phyloP scores from a whole-genome alignment of 30 jellyfish, hydroid and myxozoan species.

The Pelagia noctiluca region DNA sequence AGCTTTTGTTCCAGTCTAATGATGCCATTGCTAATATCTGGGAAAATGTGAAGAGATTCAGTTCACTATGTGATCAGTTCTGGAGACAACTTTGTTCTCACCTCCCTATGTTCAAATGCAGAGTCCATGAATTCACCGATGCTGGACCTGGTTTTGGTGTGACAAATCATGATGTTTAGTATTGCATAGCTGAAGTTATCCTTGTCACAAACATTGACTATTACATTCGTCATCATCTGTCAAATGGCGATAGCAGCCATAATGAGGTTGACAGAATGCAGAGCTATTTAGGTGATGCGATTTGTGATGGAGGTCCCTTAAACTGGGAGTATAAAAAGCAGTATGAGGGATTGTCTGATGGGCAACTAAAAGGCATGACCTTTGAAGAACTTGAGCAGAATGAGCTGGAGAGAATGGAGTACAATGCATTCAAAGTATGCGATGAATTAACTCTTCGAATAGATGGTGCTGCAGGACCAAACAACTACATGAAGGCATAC shows the following conservation, averaged over 20 bases:
- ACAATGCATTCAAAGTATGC: slow-evolving; percentile 33
- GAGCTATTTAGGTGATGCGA: slow-evolving; percentile 59
- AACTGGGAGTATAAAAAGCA: slow-evolving; percentile 42
- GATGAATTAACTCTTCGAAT: slow-evolving; percentile 19
- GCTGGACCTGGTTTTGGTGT: slow-evolving; percentile 54
- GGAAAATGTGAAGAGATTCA: not conserved
- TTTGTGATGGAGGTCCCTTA: slow-evolving; percentile 47
- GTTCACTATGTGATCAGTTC: not conserved
- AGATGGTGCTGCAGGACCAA: slow-evolving; percentile 37
- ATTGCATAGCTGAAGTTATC: slow-evolving; percentile 26
- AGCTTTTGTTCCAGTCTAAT: not conserved
- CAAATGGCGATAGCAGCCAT: slow-evolving; percentile 56
- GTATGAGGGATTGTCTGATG: slow-evolving; percentile 37
- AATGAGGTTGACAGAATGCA: slow-evolving; percentile 39
- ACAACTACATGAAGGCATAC: slow-evolving; percentile 13
- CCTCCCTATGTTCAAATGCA: slow-evolving; percentile 25
- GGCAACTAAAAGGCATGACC: slow-evolving; percentile 7
- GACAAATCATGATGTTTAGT: slow-evolving; percentile 18
- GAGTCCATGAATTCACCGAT: slow-evolving; percentile 41
- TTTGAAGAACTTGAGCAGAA: slow-evolving; percentile 20
- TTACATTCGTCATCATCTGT: slow-evolving; percentile 10
- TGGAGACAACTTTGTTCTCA: slow-evolving; percentile 1
- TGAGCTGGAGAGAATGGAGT: slow-evolving; percentile 43
- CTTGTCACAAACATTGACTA: slow-evolving; percentile 10
- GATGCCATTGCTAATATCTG: slow-evolving; percentile 1